Base-by-base conservation (phyloP, 2,797 vertebrate genomes). In the Trichosurus vulpecula region DNA sequence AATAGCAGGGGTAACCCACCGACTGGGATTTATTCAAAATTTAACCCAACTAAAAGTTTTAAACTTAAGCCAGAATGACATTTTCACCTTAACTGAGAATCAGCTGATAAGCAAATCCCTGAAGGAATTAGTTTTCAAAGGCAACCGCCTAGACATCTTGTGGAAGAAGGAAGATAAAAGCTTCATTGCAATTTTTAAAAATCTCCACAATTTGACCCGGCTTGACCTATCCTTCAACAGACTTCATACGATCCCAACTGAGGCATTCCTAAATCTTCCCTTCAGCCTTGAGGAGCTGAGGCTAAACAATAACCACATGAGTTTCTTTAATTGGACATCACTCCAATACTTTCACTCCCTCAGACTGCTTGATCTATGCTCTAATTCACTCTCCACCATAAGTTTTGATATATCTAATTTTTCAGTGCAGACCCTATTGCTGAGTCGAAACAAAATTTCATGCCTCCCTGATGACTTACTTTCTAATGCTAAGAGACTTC, bases 191-290 rank as follows among this genome's bases (percentile, higher is more conserved):
- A 94, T 99, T 95, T 99, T 99, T 95, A 98, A 96, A 92, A 10
- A 98, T 54, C 98, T 99, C 12, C 97, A 12, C 27, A 99, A 98
- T 96, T 97, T 99, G 96, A 98, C 97, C 0, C 22, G 97, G 94
- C 99, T 99, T 51, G 99, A 99, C 52, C 98, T 99, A 97, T 99
- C 99, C 0, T 1, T n/a, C 3, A 99, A 99, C 89, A 58, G 0
- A 0, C 98, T 99, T 11, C 0, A 0, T 47, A 97, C 52, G 35
- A 99, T 99, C 90, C 97, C 98, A 3, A 0, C 22, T 0, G 8
- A 97, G 0, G 98, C 99, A 74, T 98, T 99, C 95, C 0, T 87
- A 92, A 92, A 97, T 91, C 97, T 99, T 87, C 99, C 99, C 29
- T 31, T 0, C 13, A 98, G 92, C 6, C 98, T 99, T 41, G 98